These are phyloP conservation scores for Ceratitis capitata DNA, from an alignment of 1,140 invertebrate genomes.

Conservation along the genomic window DNA sequence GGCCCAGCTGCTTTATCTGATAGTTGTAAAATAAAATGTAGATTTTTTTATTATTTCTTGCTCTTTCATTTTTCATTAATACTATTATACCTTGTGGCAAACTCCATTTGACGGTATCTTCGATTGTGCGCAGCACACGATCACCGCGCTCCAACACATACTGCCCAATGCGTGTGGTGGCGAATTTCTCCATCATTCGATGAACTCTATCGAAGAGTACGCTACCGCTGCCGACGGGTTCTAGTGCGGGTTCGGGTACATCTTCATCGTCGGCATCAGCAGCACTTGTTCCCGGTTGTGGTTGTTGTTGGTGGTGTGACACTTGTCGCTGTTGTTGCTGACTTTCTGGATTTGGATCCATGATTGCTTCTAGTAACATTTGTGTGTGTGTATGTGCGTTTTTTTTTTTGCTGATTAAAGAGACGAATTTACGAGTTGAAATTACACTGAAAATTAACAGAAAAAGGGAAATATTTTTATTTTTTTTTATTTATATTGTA, in stretches of 20 bases:
- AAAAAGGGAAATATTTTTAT: too few relatives aligned
- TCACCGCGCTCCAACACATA: slow-evolving; percentile 52
- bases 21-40: background rate
- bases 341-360: slow-evolving; percentile 31
- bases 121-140: slow-evolving; percentile 51
- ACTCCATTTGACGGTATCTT: slow-evolving; percentile 63
- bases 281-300: too few relatives aligned
- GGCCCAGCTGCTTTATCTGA: slow-evolving; percentile 46
- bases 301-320: too few relatives aligned
- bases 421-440: too few relatives aligned
- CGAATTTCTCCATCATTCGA: slow-evolving; percentile 54
- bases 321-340: slow-evolving; percentile 47
- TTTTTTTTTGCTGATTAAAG: too few relatives aligned
- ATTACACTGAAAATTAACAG: too few relatives aligned
- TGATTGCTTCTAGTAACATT: slow-evolving; percentile 40
- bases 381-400: too few relatives aligned
- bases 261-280: slow-evolving; percentile 45
- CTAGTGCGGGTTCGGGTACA: slow-evolving; percentile 53
- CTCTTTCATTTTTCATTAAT: background rate
- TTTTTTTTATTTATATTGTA: too few relatives aligned
- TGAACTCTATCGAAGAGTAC: slow-evolving; percentile 52
- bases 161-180: slow-evolving; percentile 55
- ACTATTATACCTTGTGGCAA: slow-evolving; percentile 51
- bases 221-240: slow-evolving; percentile 32
- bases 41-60: background rate